Evolutionary conservation across 2,113 vertebrate genomes (phyloP).

Genomic region (Garra rufa): DNA sequence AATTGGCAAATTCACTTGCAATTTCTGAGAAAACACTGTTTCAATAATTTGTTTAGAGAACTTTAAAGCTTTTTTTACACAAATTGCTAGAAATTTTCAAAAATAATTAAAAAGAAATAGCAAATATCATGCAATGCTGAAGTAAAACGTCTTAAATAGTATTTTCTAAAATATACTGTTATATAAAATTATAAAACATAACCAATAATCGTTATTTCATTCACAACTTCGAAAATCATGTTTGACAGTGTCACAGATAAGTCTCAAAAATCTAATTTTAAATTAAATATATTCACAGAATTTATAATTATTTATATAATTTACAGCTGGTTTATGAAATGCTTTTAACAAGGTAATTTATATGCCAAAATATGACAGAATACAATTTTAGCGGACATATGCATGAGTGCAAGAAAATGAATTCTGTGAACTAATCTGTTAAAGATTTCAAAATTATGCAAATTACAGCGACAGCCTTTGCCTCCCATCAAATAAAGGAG

Average conservation of each 20-base stretch:
- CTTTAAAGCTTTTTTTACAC: too few species aligned
- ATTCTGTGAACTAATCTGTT: background rate
- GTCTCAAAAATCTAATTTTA: background rate
- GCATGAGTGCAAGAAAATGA: background rate
- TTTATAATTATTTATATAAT: background rate
- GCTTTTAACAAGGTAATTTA: background rate
- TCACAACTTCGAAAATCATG: background rate
- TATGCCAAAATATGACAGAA: background rate
- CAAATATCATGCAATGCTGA: background rate
- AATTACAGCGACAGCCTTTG: background rate
- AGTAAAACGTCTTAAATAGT: background rate
- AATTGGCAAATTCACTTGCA: too few species aligned
- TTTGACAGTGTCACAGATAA: background rate
- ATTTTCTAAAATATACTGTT: background rate
- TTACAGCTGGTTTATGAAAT: background rate
- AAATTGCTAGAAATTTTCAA: background rate
- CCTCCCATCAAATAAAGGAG: background rate
- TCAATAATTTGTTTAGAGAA: too few species aligned
- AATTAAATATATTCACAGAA: background rate
- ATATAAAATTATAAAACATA: too few species aligned
- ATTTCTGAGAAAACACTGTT: too few species aligned
- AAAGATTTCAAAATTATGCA: background rate
- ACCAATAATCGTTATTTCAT: background rate
- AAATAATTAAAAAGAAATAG: background rate
- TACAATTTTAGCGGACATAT: background rate